A percentile compares a stretch with the other conserved stretches of the same genome.
Evolutionary conservation across 2,888 invertebrate species (phyloP).

Genomic region (Cacoxenus indagator): DNA sequence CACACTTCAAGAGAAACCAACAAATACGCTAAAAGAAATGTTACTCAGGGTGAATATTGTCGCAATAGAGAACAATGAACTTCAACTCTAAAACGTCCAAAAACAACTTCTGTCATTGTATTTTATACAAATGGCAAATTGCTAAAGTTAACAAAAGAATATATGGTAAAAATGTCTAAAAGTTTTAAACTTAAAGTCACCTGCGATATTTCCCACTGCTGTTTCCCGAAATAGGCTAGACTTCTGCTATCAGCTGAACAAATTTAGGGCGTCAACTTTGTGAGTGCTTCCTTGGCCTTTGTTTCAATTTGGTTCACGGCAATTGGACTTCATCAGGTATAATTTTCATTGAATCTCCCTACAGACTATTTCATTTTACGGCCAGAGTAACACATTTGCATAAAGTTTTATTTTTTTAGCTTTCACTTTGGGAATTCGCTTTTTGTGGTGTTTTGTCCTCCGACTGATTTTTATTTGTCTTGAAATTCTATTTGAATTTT

Average conservation of each 20-base stretch:
- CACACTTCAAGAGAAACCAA: too few species aligned
- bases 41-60: too few species aligned
- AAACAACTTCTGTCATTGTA: neutral
- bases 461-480: conserved; percentile 13
- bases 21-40: too few species aligned
- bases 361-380: conserved; percentile 62
- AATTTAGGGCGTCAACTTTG: neutral
- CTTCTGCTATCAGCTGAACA: neutral
- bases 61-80: too few species aligned
- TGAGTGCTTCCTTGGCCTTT: conserved; percentile 34
- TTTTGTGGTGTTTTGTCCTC: neutral
- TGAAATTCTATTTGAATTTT: conserved; percentile 11
- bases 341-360: conserved; percentile 49
- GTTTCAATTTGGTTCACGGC: conserved; percentile 57
- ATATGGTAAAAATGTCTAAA: conserved; percentile 43
- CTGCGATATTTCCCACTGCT: conserved; percentile 53
- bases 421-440: conserved; percentile 58
- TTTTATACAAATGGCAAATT: conserved; percentile 16
- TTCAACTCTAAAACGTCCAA: neutral
- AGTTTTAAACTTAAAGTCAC: conserved; percentile 55
- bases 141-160: neutral
- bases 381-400: conserved; percentile 62
- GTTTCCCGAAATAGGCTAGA: neutral
- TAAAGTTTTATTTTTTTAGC: conserved; percentile 64
- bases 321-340: conserved; percentile 59